Conservation (phyloP, 2,113 vertebrate species). For the Tympanuchus pallidicinctus region DNA sequence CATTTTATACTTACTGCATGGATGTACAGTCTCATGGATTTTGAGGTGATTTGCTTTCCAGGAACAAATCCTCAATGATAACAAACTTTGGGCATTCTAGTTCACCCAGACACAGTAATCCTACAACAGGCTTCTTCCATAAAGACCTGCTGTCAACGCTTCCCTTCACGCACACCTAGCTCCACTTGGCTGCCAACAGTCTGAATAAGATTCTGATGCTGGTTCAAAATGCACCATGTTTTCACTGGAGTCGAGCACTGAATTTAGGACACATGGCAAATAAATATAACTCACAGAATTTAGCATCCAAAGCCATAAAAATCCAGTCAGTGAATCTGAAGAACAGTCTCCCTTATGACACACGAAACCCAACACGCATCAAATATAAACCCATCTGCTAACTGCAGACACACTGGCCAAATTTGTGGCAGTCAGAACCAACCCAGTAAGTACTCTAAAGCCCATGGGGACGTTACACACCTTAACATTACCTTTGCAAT, state of each 20-base stretch:
- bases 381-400: not conserved
- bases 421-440: not conserved
- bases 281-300: not conserved
- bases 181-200: not conserved
- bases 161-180: not conserved
- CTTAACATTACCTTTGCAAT: not conserved
- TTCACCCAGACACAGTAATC: not conserved
- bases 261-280: not conserved
- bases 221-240: not conserved
- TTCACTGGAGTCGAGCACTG: not conserved
- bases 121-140: not conserved
- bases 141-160: not conserved
- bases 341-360: not conserved
- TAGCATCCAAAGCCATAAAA: not conserved
- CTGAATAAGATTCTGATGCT: not conserved
- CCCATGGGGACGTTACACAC: not conserved
- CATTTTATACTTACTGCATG: not conserved
- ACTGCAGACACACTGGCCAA: not conserved
- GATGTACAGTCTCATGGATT: not conserved
- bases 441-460: not conserved
- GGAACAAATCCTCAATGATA: not conserved
- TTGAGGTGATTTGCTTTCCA: not conserved
- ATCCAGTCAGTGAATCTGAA: not conserved
- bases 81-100: not conserved
- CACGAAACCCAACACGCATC: fast-evolving